A percentile compares a stretch with the other conserved stretches of the same genome.
phyloP scores from a whole-genome alignment of 2,113 vertebrate species.

The Vulpes ferrilata region DNA sequence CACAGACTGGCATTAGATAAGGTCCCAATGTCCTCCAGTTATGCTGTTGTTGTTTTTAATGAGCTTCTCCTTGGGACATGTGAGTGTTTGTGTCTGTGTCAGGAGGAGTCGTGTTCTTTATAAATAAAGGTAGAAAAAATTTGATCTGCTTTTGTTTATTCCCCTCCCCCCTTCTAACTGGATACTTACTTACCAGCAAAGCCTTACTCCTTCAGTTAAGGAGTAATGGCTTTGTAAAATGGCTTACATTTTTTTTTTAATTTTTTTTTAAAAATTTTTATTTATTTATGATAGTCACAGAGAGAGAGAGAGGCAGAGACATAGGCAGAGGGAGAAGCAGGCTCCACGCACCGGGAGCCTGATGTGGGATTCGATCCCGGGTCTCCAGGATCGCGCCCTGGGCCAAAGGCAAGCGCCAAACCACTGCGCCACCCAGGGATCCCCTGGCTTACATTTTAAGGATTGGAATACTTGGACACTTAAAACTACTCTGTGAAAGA shows the following conservation, averaged over 20 bases:
- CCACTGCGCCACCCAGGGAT: no score
- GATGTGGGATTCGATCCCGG: no score
- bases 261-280: no score
- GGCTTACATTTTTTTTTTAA: background rate
- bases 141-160: background rate
- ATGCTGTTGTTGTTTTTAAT: conserved; percentile 6
- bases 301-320: no score
- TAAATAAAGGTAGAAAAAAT: conserved; percentile 80
- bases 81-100: conserved; percentile 41
- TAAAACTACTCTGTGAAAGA: background rate
- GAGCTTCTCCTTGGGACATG: conserved; percentile 8
- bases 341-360: no score
- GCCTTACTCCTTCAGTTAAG: background rate
- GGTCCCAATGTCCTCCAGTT: background rate
- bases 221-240: background rate
- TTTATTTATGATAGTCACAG: no score
- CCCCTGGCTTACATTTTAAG: conserved; percentile 5
- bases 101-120: conserved; percentile 70
- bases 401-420: no score
- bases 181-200: conserved; percentile 2
- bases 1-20: background rate
- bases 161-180: background rate
- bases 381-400: no score
- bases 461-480: background rate
- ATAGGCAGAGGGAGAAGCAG: no score